A percentile compares a stretch with the other conserved stretches of the same genome.
These are phyloP conservation scores for Beroe ovata DNA, from an alignment of 37 sponge, comb jelly and placozoan genomes.

Conservation along the genomic window DNA sequence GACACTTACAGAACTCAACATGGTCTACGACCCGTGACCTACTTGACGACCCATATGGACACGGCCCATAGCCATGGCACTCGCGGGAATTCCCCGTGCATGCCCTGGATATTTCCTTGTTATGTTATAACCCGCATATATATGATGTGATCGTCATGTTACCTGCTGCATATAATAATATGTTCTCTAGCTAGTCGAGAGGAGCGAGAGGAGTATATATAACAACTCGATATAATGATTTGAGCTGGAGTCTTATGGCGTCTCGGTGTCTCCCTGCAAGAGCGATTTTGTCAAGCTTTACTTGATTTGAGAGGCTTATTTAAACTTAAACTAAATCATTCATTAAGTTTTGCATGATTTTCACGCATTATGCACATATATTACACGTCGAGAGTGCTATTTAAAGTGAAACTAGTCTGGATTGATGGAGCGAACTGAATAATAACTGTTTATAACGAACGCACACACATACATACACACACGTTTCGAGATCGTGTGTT, in stretches of 20 bases:
- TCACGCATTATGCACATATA: constrained; percentile 60
- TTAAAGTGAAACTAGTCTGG: constrained; percentile 37
- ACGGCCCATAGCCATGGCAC: too few species aligned
- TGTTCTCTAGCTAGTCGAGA: too few species aligned
- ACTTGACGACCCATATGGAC: too few species aligned
- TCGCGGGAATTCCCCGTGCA: too few species aligned
- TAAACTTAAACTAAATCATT: constrained; percentile 62
- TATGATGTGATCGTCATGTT: too few species aligned
- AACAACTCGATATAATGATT: too few species aligned
- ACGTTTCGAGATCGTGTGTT: not conserved
- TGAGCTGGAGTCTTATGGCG: constrained; percentile 49
- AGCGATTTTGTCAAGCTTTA: constrained; percentile 57
- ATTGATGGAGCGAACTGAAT: not conserved
- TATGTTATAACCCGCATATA: too few species aligned
- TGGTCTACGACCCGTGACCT: too few species aligned
- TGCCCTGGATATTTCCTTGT: too few species aligned
- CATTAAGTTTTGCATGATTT: constrained; percentile 65
- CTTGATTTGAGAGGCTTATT: constrained; percentile 65
- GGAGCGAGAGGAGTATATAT: too few species aligned
- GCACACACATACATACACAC: not conserved
- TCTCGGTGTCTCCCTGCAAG: constrained; percentile 7
- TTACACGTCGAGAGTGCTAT: constrained; percentile 22
- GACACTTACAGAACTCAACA: too few species aligned
- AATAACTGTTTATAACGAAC: not conserved
- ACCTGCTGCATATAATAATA: too few species aligned